Evolutionary conservation across 1,140 invertebrate genomes (phyloP).

Genomic region (Cotesia vestalis): DNA sequence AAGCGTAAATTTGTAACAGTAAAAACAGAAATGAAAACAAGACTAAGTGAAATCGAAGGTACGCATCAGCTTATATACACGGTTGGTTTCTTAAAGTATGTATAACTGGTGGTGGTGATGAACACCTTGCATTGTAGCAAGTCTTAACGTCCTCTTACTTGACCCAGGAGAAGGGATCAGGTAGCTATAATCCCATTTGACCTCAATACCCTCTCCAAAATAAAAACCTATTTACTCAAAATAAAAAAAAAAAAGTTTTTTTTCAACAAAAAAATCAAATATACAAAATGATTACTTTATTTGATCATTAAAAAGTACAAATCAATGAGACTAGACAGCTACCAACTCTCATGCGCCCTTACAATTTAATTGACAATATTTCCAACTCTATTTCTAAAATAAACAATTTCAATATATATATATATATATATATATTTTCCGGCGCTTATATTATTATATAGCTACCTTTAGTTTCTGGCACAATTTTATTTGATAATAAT

Average conservation of each 20-base stretch:
- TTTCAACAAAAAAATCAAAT: neutral
- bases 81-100: constrained; percentile 11
- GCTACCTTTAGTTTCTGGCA: neutral
- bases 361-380: neutral
- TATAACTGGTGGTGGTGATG: neutral
- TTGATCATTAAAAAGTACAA: constrained; percentile 57
- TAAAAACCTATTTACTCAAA: neutral
- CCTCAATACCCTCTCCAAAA: neutral
- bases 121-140: neutral
- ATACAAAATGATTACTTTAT: constrained; percentile 44
- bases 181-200: neutral
- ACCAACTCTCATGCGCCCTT: constrained; percentile 43
- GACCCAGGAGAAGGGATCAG: neutral
- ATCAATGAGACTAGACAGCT: constrained; percentile 59
- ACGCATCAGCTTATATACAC: constrained; percentile 24
- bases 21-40: too few species aligned
- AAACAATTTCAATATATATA: neutral
- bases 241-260: neutral
- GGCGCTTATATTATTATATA: neutral
- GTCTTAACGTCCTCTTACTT: neutral
- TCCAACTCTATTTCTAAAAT: neutral
- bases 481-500: neutral
- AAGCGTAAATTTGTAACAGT: too few species aligned
- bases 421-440: neutral
- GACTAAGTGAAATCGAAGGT: too few species aligned